These are phyloP conservation scores for Xylota sylvarum DNA, from an alignment of 2,888 invertebrate genomes.

Conservation along the genomic window DNA sequence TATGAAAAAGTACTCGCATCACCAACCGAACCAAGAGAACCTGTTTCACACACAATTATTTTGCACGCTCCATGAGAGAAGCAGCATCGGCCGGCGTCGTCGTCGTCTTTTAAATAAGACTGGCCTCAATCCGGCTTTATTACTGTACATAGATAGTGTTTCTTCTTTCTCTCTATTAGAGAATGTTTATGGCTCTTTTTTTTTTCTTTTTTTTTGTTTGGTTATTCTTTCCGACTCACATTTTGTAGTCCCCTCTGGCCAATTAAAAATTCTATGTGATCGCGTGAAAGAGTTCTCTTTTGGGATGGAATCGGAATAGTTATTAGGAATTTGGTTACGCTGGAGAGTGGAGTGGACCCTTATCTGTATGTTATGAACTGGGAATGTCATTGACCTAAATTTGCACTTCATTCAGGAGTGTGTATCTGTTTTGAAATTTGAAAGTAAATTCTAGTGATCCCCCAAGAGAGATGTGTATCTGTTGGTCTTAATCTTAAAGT, in stretches of 20 bases:
- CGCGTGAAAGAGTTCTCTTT: constrained; percentile 13
- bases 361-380: constrained; percentile 14
- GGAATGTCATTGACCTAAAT: constrained; percentile 52
- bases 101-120: constrained; percentile 43
- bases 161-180: not conserved
- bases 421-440: not conserved
- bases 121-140: constrained; percentile 54
- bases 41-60: constrained; percentile 38
- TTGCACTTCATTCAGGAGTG: constrained; percentile 10
- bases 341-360: constrained; percentile 5
- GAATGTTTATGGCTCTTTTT: not conserved
- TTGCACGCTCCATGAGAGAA: constrained; percentile 31
- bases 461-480: constrained; percentile 12
- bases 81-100: not conserved
- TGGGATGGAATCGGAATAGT: constrained; percentile 5
- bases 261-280: constrained; percentile 46
- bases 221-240: constrained; percentile 31
- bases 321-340: constrained; percentile 8
- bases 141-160: constrained; percentile 4
- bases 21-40: constrained; percentile 17
- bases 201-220: not conserved
- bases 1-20: constrained; percentile 4
- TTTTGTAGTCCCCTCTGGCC: constrained; percentile 23
- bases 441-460: constrained; percentile 17
- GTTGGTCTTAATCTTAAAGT: constrained; percentile 40